phyloP scores from a whole-genome alignment of 2,888 invertebrate genomes.

The Mechanitis messenoides region DNA sequence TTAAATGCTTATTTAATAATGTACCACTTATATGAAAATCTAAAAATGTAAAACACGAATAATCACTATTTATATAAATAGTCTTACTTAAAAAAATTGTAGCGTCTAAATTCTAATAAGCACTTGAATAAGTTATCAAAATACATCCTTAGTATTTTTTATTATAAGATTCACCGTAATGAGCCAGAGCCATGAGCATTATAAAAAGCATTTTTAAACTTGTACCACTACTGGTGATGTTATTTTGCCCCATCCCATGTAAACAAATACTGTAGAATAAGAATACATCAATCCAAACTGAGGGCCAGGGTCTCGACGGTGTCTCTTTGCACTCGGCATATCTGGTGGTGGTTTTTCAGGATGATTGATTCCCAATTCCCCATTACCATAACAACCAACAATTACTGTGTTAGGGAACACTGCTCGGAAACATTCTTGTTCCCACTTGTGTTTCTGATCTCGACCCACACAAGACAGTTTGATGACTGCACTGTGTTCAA shows the following conservation, averaged over 20 bases:
- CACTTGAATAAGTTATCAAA: no score
- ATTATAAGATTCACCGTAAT: no score
- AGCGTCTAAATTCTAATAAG: no score
- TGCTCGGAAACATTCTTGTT: conserved; percentile 56
- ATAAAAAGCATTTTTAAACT: no score
- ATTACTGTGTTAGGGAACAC: conserved; percentile 60
- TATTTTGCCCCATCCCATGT: conserved; percentile 67
- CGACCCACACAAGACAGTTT: conserved; percentile 68
- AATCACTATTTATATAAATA: no score
- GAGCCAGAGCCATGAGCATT: no score
- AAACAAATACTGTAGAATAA: conserved; percentile 65
- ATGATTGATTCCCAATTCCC: conserved; percentile 61
- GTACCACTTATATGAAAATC: no score
- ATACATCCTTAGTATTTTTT: no score
- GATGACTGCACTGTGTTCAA: conserved; percentile 58
- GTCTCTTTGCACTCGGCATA: conserved; percentile 35
- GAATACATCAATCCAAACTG: conserved; percentile 57
- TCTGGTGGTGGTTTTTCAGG: conserved; percentile 38
- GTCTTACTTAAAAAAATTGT: no score
- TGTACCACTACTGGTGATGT: conserved; percentile 12
- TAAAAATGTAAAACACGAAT: no score
- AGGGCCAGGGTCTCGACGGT: conserved; percentile 38
- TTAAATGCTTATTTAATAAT: no score
- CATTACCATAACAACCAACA: conserved; percentile 66
- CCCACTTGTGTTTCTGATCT: conserved; percentile 54